A percentile compares a stretch with the other conserved stretches of the same genome.
Conservation (phyloP, 2,888 invertebrate species). For the Drosophila parthenogenetica region DNA sequence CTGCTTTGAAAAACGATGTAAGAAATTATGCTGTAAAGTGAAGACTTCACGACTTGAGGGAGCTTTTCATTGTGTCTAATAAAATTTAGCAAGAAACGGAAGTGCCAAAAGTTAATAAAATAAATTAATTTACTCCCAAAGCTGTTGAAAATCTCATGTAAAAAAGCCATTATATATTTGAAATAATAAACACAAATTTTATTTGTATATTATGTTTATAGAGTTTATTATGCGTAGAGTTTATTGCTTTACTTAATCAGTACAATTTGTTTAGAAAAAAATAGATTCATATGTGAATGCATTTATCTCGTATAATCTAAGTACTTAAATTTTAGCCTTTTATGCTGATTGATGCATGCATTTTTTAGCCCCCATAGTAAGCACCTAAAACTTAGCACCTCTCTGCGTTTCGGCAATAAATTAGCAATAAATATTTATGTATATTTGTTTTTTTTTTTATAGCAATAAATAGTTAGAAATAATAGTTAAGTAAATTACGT, state of each 20-base stretch:
- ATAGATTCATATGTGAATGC: conserved; percentile 48
- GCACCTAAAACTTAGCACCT: conserved; percentile 68
- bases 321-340: conserved; percentile 46
- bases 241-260: conserved; percentile 83
- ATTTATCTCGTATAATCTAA: conserved; percentile 36
- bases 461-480: conserved; percentile 60
- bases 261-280: conserved; percentile 81
- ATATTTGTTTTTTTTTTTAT: conserved; percentile 13
- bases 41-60: no score
- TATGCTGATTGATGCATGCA: conserved; percentile 30
- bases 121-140: no score
- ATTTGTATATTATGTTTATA: conserved; percentile 59
- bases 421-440: conserved; percentile 38
- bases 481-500: conserved; percentile 51
- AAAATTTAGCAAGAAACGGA: no score
- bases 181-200: not conserved
- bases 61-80: no score
- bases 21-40: no score
- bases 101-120: no score
- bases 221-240: conserved; percentile 67
- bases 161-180: not conserved
- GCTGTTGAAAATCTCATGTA: no score
- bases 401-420: conserved; percentile 57
- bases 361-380: conserved; percentile 40
- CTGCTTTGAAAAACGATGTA: no score